Evolutionary conservation across 2,113 vertebrate species (phyloP), one percentile per base, ranked within the genome.

Genomic region (Gambusia holbrooki): DNA sequence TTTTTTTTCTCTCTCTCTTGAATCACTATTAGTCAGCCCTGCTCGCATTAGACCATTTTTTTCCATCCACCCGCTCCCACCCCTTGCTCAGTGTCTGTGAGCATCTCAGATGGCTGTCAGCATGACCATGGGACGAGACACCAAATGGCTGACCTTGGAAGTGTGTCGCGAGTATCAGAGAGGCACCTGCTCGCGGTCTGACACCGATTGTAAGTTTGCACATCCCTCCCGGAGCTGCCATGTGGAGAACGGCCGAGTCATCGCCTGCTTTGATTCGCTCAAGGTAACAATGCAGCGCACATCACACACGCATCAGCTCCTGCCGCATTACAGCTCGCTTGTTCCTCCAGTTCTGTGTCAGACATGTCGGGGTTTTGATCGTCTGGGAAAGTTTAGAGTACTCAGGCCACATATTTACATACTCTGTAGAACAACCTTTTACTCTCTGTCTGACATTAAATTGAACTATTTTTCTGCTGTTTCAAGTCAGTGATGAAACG

Each of bases 121-220:
- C 93, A 95, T 99, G 93, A 94, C 95, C 86, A 93, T 98, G 95
- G 95, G 97, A 80, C 96, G 97, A 78, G 98, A 99, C 93, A 96
- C 97, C 94, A 98, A 98, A 95, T 99, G 98, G 98, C 95, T 99
- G 95, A 99, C 97, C 66, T 94, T 99, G 93, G 98, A 99, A 96
- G 98, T 99, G 90, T 99, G 98, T 94, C 95, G 98, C 76, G 98
- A 99, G 93, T 99, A 97, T 92, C 97, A 99, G 95, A 96, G 98
- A 92, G 98, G 98, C 76, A 96, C 98, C 90, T 99, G 98, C 93
- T 97, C 97, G 22, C 95, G 98, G 62, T 96, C 96, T 48, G 97
- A 98, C 76, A 94, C 93, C 22, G 98, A 99, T 89, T 99, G 98
- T 95, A 99, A 98, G 95, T 99, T 98, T 87, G 97, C 98, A 89